These are phyloP conservation scores for Eidolon helvum DNA, from an alignment of 2,113 vertebrate genomes.

Conservation along the genomic window DNA sequence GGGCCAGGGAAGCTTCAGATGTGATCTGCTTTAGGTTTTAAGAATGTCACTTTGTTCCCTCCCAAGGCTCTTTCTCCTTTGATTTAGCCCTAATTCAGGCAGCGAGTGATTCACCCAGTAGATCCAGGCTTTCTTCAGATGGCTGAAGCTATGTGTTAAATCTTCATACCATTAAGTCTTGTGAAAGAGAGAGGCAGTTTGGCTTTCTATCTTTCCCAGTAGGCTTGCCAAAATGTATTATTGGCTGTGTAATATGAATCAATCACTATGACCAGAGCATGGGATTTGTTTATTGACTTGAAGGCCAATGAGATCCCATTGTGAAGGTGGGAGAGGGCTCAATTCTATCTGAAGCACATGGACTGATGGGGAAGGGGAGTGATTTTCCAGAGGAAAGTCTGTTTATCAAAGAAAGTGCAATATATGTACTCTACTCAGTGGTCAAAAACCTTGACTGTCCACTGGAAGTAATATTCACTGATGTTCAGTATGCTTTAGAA, in stretches of 20 bases:
- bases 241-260: background rate
- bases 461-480: background rate
- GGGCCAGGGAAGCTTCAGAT: background rate
- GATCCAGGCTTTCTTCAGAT: background rate
- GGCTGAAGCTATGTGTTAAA: background rate
- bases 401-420: background rate
- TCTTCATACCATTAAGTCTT: background rate
- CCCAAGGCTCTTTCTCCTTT: background rate
- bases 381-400: background rate
- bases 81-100: background rate
- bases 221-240: background rate
- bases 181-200: background rate
- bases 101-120: background rate
- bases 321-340: background rate
- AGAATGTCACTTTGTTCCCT: background rate
- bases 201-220: background rate
- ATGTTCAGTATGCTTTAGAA: background rate
- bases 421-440: background rate
- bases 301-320: background rate
- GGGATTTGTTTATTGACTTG: background rate
- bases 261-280: background rate
- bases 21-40: background rate
- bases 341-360: background rate
- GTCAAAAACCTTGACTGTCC: background rate
- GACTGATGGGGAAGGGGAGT: background rate